Conservation (phyloP, 2,113 vertebrate genomes). For the Ammodytes dubius region DNA sequence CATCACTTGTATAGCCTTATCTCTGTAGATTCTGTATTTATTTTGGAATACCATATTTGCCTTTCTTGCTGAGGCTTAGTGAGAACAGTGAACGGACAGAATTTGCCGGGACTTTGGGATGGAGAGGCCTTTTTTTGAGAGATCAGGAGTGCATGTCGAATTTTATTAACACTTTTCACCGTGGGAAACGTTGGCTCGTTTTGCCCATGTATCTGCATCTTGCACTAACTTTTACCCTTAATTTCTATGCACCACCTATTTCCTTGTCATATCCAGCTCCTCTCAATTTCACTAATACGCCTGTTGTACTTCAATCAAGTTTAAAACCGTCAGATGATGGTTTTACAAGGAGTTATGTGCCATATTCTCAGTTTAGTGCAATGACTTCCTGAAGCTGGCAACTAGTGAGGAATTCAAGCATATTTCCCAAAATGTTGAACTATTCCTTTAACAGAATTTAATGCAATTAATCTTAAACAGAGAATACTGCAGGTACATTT, state of each 20-base stretch:
- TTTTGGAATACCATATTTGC: neutral
- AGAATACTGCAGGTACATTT: neutral
- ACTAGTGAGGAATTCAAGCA: neutral
- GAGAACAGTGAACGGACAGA: no score
- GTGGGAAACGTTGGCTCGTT: no score
- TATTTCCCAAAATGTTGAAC: constrained; percentile 22
- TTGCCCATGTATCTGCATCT: no score
- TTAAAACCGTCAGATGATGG: neutral
- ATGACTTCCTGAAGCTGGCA: neutral
- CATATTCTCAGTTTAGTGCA: neutral
- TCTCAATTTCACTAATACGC: neutral
- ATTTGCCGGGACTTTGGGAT: no score
- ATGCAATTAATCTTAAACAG: neutral
- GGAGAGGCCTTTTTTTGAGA: no score
- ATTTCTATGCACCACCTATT: no score
- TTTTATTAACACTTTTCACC: no score
- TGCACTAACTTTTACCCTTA: no score
- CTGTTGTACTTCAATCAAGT: neutral
- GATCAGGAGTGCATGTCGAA: no score
- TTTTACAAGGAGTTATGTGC: neutral
- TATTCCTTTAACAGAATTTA: constrained; percentile 4
- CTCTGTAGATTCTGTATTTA: neutral
- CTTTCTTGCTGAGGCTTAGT: neutral
- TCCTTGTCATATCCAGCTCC: neutral
- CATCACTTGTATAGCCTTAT: constrained; percentile 6